A percentile compares a stretch with the other conserved stretches of the same genome.
phyloP scores from a whole-genome alignment of 2,113 vertebrate species.

The Phyllopteryx taeniolatus region DNA sequence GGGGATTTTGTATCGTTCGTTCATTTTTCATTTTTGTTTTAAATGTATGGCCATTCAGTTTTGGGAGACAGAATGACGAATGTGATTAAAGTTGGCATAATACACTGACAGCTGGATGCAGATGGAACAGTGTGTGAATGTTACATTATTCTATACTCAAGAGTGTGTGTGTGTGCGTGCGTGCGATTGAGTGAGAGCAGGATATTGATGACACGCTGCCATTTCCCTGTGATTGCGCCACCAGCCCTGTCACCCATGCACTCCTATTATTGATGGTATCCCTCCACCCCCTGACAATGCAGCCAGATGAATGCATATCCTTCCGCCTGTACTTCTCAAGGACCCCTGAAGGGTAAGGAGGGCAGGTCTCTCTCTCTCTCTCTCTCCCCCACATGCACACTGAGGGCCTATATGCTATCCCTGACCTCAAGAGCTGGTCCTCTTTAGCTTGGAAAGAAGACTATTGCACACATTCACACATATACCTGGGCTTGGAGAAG shows the following conservation, averaged over 20 bases:
- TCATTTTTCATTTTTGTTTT: conserved; percentile 11
- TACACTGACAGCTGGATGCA: conserved; percentile 39
- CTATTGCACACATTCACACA: conserved; percentile 45
- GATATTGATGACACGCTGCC: conserved; percentile 78
- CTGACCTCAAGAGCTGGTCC: conserved; percentile 56
- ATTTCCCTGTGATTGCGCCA: conserved; percentile 72
- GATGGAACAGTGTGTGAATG: conserved; percentile 34
- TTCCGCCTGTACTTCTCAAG: conserved; percentile 73
- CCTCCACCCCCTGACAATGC: conserved; percentile 72
- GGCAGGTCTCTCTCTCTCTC: conserved; percentile 60
- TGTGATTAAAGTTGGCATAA: conserved; percentile 46
- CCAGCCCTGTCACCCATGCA: conserved; percentile 62
- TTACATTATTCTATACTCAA: conserved; percentile 15
- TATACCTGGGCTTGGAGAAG: conserved; percentile 34
- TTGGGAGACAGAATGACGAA: conserved; percentile 31
- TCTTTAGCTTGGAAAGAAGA: conserved; percentile 46
- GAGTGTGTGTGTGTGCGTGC: conserved; percentile 32
- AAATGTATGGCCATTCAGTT: conserved; percentile 34
- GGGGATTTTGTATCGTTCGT: neutral
- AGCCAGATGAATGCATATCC: conserved; percentile 76
- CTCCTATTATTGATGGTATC: conserved; percentile 76
- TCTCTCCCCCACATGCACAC: conserved; percentile 33
- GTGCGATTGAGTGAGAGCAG: conserved; percentile 40
- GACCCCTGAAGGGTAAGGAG: conserved; percentile 77
- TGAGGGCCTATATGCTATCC: conserved; percentile 54